Conservation (phyloP, 2,797 vertebrate species). For the Streptopelia turtur region DNA sequence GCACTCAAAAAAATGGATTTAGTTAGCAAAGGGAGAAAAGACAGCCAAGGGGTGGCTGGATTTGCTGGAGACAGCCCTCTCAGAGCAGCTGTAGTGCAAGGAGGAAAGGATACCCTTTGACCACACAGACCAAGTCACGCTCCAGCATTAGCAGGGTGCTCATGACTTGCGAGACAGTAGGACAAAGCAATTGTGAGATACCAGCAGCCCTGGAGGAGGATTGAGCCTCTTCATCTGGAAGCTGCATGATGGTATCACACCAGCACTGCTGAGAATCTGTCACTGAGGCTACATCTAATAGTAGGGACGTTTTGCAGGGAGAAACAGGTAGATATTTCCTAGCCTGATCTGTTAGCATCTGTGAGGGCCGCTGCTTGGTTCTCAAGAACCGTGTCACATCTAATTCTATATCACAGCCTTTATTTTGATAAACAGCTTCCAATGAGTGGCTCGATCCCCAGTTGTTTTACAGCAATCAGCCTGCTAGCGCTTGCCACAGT, state of each 20-base stretch:
- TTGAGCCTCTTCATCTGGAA: background rate
- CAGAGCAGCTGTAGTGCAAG: background rate
- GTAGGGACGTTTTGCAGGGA: background rate
- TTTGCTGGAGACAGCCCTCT: background rate
- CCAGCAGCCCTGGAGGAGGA: background rate
- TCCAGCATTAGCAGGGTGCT: background rate
- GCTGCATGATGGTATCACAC: background rate
- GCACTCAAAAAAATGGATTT: background rate
- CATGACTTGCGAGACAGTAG: background rate
- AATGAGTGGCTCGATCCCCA: background rate
- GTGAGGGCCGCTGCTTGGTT: background rate
- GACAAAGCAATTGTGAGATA: background rate
- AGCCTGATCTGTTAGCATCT: background rate
- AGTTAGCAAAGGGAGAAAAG: background rate
- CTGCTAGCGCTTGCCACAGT: background rate
- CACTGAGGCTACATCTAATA: background rate
- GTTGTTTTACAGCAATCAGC: background rate
- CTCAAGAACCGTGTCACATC: background rate
- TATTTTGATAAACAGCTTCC: background rate
- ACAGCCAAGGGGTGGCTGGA: background rate
- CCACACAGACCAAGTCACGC: background rate
- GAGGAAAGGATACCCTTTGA: background rate
- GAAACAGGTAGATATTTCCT: background rate
- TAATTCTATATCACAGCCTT: fast-evolving
- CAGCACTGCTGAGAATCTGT: background rate